Evolutionary conservation across 1,140 invertebrate genomes (phyloP).

Genomic region (Drosophila seguyi): DNA sequence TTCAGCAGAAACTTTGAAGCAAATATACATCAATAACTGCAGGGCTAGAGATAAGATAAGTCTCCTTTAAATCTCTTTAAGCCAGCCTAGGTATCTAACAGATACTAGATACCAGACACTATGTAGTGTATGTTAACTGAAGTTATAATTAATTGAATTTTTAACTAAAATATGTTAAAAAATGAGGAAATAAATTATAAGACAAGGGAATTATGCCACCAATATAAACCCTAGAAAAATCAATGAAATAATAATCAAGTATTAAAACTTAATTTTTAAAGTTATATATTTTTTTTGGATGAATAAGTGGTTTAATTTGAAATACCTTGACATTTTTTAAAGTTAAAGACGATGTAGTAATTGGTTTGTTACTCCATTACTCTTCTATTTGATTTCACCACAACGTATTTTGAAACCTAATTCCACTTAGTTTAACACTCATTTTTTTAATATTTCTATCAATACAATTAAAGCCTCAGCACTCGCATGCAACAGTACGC

Average conservation of each 20-base stretch:
- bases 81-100: background rate
- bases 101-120: background rate
- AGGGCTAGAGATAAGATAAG: constrained; percentile 18
- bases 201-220: background rate
- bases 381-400: too few relatives aligned
- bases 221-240: too few relatives aligned
- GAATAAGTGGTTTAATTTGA: too few relatives aligned
- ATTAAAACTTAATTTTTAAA: too few relatives aligned
- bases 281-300: background rate
- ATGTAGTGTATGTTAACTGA: background rate
- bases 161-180: background rate
- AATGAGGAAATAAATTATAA: background rate
- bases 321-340: too few relatives aligned
- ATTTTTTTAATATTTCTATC: background rate
- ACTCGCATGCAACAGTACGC: background rate
- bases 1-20: constrained; percentile 38
- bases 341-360: background rate
- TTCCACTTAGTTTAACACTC: background rate
- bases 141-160: background rate
- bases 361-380: too few relatives aligned
- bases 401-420: background rate
- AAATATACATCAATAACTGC: constrained; percentile 56
- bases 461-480: background rate
- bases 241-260: background rate
- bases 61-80: constrained; percentile 4